Percentiles rank a stretch among this genome's conserved stretches.
Conservation (phyloP, 2,113 vertebrate species). For the Mus pahari region DNA sequence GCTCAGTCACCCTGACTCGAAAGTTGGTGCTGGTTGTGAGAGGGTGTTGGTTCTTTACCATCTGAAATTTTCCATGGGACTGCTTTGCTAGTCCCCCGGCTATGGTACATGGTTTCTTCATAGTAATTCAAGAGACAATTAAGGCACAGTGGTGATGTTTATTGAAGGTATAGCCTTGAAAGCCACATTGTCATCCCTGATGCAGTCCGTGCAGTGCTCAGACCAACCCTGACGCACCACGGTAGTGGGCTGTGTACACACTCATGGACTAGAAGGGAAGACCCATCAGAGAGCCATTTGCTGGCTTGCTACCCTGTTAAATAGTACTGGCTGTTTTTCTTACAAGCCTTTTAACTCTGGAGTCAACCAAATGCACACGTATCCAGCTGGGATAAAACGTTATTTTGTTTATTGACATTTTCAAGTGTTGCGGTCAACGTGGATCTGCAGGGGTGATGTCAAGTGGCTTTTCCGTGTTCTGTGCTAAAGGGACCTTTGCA, state of each 20-base stretch:
- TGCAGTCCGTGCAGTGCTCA: neutral
- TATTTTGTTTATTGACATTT: constrained; percentile 17
- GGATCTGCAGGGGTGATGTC: neutral
- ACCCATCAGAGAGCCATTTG: neutral
- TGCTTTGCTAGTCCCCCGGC: neutral
- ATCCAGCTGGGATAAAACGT: neutral
- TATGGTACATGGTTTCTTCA: neutral
- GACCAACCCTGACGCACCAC: neutral
- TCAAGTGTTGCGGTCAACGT: neutral
- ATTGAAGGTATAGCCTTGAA: neutral
- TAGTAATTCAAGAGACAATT: constrained; percentile 5
- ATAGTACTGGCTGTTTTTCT: neutral
- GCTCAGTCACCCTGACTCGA: neutral
- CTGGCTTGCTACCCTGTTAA: neutral
- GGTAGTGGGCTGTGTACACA: neutral
- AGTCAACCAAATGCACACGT: constrained; percentile 32
- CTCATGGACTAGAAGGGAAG: neutral
- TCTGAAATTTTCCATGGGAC: neutral
- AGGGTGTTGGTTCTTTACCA: neutral
- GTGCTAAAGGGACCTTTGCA: neutral
- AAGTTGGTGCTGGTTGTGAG: neutral
- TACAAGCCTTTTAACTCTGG: constrained; percentile 12
- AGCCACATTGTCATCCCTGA: neutral
- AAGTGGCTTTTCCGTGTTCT: constrained; percentile 34
- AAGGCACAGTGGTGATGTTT: neutral